These are phyloP conservation scores for Athetis lepigone DNA, from an alignment of 2,888 invertebrate species.

Conservation along the genomic window DNA sequence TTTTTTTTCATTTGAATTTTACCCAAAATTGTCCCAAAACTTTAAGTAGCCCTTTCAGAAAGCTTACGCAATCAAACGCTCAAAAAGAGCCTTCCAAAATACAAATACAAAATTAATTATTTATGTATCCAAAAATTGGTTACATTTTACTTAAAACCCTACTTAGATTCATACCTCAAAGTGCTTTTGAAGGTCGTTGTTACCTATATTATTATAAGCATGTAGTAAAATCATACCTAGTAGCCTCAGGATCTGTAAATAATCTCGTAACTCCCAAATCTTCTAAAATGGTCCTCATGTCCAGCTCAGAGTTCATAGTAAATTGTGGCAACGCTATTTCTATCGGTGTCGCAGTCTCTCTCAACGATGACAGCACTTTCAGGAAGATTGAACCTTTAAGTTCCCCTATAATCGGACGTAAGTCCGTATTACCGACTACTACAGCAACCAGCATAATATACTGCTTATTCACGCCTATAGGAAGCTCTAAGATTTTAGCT, in stretches of 20 bases:
- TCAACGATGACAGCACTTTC: constrained; percentile 9
- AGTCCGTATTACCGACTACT: constrained; percentile 8
- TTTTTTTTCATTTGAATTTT: too few species aligned
- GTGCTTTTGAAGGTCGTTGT: constrained; percentile 5
- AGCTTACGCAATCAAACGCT: constrained; percentile 1
- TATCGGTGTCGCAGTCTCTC: constrained; percentile 40
- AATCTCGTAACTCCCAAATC: constrained; percentile 47
- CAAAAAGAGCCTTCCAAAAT: not conserved
- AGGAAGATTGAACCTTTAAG: constrained; percentile 14
- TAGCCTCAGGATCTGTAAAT: constrained; percentile 56
- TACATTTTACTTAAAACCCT: constrained; percentile 19
- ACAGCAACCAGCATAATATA: constrained; percentile 58
- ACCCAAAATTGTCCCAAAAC: too few species aligned
- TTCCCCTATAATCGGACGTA: not conserved
- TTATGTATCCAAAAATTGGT: constrained; percentile 29
- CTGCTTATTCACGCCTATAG: constrained; percentile 53
- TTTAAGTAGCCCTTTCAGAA: not conserved
- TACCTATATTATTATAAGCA: constrained; percentile 1
- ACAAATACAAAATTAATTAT: constrained; percentile 31
- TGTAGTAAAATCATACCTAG: constrained; percentile 51
- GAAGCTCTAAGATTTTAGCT: constrained; percentile 59
- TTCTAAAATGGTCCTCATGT: constrained; percentile 55
- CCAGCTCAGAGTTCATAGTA: constrained; percentile 52
- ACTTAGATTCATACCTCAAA: constrained; percentile 23
- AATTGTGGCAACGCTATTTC: constrained; percentile 58